Conservation (phyloP, 2,113 vertebrate species). For the Salvelinus fontinalis region DNA sequence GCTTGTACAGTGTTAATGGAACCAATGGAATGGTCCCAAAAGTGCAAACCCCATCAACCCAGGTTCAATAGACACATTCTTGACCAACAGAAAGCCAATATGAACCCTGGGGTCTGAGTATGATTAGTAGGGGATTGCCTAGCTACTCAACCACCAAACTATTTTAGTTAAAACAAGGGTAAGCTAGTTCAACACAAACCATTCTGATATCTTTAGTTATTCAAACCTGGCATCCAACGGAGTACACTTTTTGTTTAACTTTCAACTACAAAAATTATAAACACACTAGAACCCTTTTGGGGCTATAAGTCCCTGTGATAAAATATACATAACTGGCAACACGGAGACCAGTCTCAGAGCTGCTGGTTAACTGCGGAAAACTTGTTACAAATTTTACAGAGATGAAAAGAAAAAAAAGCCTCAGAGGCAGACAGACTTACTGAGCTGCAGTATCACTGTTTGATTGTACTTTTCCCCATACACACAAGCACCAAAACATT, state of each 20-base stretch:
- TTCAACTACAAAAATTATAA: conserved; percentile 23
- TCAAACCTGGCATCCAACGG: conserved; percentile 7
- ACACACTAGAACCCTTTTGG: background rate
- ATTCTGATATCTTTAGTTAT: conserved; percentile 18
- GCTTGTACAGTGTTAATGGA: no score
- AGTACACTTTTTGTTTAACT: conserved; percentile 8
- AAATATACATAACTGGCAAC: conserved; percentile 58
- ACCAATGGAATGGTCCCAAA: no score
- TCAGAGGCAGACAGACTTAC: conserved; percentile 50
- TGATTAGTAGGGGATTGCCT: conserved; percentile 3
- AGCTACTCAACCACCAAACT: background rate
- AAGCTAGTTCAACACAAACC: conserved; percentile 2
- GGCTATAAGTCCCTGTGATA: background rate
- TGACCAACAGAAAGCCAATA: conserved; percentile 23
- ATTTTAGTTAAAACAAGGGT: conserved; percentile 5
- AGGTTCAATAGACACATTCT: background rate
- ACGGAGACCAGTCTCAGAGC: conserved; percentile 59
- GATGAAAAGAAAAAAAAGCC: conserved; percentile 58
- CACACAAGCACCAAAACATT: conserved; percentile 2
- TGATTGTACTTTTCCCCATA: conserved; percentile 32
- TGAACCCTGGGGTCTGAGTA: conserved; percentile 5
- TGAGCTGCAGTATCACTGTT: conserved; percentile 54
- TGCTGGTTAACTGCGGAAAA: conserved; percentile 33
- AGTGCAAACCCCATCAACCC: no score
- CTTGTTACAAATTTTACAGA: conserved; percentile 41